Percentiles rank a stretch among this genome's conserved stretches.
These are phyloP conservation scores for Quadroppia sp. DNA, from an alignment of 2,888 invertebrate species.

Conservation along the genomic window DNA sequence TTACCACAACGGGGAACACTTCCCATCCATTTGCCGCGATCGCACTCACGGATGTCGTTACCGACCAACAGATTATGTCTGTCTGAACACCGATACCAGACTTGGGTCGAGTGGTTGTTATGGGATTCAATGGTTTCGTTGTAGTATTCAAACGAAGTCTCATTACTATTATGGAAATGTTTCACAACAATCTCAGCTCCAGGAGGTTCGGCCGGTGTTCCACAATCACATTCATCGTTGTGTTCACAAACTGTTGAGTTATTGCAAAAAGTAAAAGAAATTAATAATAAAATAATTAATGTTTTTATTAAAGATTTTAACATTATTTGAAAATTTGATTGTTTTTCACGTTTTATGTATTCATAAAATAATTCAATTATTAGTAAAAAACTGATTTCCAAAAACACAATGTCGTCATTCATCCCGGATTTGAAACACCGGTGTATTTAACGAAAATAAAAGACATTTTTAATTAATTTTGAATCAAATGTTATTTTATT, in stretches of 20 bases:
- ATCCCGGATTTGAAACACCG: not conserved
- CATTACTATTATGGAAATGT: not conserved
- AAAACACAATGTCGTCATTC: not conserved
- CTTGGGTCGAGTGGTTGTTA: not conserved
- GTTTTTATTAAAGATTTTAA: not conserved
- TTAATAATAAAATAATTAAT: not conserved
- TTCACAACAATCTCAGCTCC: not conserved
- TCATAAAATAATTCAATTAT: not conserved
- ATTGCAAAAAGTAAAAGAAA: not conserved
- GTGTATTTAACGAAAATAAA: too few relatives aligned
- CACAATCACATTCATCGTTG: not conserved
- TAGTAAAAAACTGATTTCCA: not conserved
- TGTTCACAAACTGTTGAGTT: not conserved
- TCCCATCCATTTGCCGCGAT: not conserved
- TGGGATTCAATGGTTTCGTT: not conserved
- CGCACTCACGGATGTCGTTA: not conserved
- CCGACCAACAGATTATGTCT: not conserved
- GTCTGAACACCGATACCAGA: not conserved
- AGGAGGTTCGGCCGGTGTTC: not conserved
- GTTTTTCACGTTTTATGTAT: not conserved
- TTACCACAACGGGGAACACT: conserved; percentile 21
- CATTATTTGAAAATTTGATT: not conserved
- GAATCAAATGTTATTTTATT: too few relatives aligned
- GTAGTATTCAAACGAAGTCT: not conserved
- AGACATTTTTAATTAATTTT: too few relatives aligned